Evolutionary conservation across 2,113 vertebrate species (phyloP).

Genomic region (Zeus faber): DNA sequence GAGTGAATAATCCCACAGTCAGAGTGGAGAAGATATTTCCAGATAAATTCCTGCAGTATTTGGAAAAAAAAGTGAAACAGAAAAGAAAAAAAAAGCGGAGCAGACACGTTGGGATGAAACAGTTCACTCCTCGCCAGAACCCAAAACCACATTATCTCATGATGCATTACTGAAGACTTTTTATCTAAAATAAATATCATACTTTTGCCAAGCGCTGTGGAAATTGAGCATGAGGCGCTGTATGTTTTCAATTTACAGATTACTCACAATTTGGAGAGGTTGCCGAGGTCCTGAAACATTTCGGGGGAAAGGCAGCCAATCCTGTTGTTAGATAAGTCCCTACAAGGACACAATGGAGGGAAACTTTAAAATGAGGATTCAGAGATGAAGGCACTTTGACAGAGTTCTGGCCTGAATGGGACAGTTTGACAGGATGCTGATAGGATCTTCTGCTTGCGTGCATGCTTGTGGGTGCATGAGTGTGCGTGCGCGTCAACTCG

Average conservation of each 20-base stretch:
- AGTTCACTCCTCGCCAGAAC: not conserved
- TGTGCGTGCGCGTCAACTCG: too few relatives aligned
- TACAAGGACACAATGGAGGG: slow-evolving; percentile 60
- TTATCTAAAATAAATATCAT: slow-evolving; percentile 10
- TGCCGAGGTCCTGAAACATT: slow-evolving; percentile 84
- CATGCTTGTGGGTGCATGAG: too few relatives aligned
- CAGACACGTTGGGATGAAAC: not conserved
- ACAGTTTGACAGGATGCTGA: too few relatives aligned
- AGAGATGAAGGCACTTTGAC: too few relatives aligned
- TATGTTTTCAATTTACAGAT: slow-evolving; percentile 41
- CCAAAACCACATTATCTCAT: not conserved
- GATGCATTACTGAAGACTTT: not conserved
- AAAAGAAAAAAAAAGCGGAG: slow-evolving; percentile 4
- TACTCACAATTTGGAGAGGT: slow-evolving; percentile 89
- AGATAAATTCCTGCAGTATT: slow-evolving; percentile 86
- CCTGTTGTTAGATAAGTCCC: slow-evolving; percentile 90
- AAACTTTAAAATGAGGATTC: slow-evolving; percentile 25
- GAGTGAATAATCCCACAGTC: slow-evolving; percentile 80
- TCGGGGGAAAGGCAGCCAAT: slow-evolving; percentile 87
- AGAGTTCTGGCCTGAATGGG: too few relatives aligned
- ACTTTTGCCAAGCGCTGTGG: not conserved
- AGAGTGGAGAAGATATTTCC: slow-evolving; percentile 91
- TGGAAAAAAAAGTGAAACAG: slow-evolving; percentile 14
- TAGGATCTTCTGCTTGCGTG: too few relatives aligned
- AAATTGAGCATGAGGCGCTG: slow-evolving; percentile 25